Base-by-base conservation (phyloP, 2,888 invertebrate genomes). In the Monopis laevigella region DNA sequence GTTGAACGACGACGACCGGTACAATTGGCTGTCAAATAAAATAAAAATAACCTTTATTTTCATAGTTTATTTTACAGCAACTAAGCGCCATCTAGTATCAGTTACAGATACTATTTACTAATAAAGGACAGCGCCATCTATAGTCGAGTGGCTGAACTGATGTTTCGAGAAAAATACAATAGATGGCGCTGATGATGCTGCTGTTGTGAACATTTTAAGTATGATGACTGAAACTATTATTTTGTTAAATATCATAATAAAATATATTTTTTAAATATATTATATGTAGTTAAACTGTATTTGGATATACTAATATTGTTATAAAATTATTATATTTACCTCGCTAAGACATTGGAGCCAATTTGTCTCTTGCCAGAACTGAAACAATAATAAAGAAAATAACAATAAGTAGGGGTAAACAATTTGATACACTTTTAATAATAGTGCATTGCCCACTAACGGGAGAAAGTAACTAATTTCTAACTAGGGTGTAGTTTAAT, bases 1-100 rank as follows among this genome's bases (percentile, higher is more conserved):
- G 83, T 93, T 93, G 81, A 94, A 94, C 77, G 93, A 93, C 65
- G 93, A 92, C 67, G 93, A 93, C 68, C 94, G 88, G 82, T 93
- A 93, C 60, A 94, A 85, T 83, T 93, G 93, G 82, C 93, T 93
- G 82, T 49, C 88, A 30, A 18, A 39, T 18, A 34, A 5, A 29
- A 29, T 19, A 30, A 41, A 41, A 41, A 17, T 12, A 21, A 18
- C 17, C 13, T 24, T 10, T 16, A n/a, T 29, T 29, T 34, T 34
- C 3, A 24, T 10, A 29, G 12, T 3, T 1, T 18, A n/a, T 8
- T 30, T 28, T 44, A 36, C 30, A 29, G 18, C 11, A 28, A 30
- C 41, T 21, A 27, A 57, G 32, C 58, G 62, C 59, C 64, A 61
- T 58, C 65, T 70, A 43, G 41, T n/a, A n/a, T 29, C 16, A 11